Conservation (phyloP, 2,113 vertebrate species). For the Syngnathus floridae region DNA sequence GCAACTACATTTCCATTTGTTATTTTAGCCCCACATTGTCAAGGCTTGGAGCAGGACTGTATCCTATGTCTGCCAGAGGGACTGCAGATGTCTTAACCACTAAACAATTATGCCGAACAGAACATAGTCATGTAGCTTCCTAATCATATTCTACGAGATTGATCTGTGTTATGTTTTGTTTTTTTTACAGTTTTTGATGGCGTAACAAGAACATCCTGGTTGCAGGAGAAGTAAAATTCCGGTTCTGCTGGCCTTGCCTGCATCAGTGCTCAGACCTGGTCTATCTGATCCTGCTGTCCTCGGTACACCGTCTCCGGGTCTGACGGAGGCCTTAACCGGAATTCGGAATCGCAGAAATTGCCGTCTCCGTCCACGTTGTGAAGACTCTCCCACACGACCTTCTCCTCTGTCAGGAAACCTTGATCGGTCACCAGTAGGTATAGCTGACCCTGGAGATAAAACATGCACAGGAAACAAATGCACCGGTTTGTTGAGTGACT, state of each 20-base stretch:
- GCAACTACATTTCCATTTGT: neutral
- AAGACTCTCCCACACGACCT: slow-evolving; percentile 97
- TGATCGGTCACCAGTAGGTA: slow-evolving; percentile 97
- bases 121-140: too few species aligned
- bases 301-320: slow-evolving; percentile 92
- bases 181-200: neutral
- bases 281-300: slow-evolving; percentile 97
- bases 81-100: too few species aligned
- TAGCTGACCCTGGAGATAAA: slow-evolving; percentile 81
- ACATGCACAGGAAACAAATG: neutral
- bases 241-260: slow-evolving; percentile 35
- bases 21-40: neutral
- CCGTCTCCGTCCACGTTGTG: slow-evolving; percentile 96
- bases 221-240: neutral
- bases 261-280: slow-evolving; percentile 77
- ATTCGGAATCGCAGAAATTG: slow-evolving; percentile 96
- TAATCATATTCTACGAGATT: too few species aligned
- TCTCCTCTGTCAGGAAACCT: slow-evolving; percentile 97
- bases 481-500: neutral
- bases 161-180: too few species aligned
- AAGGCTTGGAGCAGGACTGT: neutral
- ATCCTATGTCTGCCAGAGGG: too few species aligned
- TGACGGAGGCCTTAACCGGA: slow-evolving; percentile 88
- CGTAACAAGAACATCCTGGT: slow-evolving; percentile 4
- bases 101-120: too few species aligned